A percentile compares a stretch with the other conserved stretches of the same genome.
These are phyloP conservation scores for Isurus oxyrinchus DNA, from an alignment of 2,113 vertebrate species.

Conservation along the genomic window DNA sequence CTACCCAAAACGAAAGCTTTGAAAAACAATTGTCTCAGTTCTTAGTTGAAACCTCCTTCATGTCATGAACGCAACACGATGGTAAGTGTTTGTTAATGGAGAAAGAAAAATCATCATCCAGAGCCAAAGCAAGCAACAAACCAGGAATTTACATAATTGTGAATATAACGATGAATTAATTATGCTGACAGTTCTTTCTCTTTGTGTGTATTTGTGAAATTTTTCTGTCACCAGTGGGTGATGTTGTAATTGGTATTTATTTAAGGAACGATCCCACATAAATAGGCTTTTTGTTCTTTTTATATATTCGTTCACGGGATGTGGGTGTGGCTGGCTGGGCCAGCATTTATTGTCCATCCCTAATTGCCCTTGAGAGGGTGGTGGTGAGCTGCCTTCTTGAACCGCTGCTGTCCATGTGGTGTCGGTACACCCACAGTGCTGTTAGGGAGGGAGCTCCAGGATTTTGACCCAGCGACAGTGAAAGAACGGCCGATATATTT, in stretches of 20 bases:
- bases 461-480: too few species aligned
- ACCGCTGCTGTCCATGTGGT: too few species aligned
- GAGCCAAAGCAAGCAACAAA: slow-evolving; percentile 12
- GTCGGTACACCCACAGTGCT: too few species aligned
- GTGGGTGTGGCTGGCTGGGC: too few species aligned
- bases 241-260: slow-evolving; percentile 25
- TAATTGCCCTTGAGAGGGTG: too few species aligned
- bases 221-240: neutral
- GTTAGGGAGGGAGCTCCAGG: too few species aligned
- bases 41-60: neutral
- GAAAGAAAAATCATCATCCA: neutral
- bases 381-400: too few species aligned
- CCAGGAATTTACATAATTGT: slow-evolving; percentile 22
- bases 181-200: slow-evolving; percentile 3
- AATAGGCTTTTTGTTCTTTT: neutral
- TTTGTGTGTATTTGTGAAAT: slow-evolving; percentile 7
- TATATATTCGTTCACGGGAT: neutral
- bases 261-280: neutral
- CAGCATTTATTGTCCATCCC: too few species aligned
- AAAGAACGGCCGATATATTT: too few species aligned
- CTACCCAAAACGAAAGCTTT: neutral
- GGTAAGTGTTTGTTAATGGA: neutral
- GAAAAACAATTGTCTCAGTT: neutral
- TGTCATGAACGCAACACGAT: neutral
- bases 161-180: slow-evolving; percentile 28